Conservation (phyloP, 2,797 vertebrate species). For the Diplodus sargus region DNA sequence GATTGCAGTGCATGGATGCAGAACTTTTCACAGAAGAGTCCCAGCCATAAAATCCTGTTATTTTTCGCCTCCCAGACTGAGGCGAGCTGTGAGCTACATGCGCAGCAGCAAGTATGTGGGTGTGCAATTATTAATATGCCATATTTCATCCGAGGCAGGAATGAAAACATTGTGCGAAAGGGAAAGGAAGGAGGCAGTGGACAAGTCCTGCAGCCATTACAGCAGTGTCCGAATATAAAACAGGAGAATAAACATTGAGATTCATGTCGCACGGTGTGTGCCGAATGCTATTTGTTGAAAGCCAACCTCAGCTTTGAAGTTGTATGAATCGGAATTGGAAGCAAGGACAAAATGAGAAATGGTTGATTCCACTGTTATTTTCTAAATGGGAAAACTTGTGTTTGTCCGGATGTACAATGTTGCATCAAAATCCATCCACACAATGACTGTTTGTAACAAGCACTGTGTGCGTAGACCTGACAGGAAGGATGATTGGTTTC, state of each 20-base stretch:
- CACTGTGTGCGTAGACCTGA: neutral
- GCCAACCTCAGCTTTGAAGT: constrained; percentile 33
- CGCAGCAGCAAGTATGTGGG: constrained; percentile 44
- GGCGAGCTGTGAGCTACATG: constrained; percentile 29
- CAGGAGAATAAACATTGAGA: constrained; percentile 35
- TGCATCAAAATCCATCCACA: constrained; percentile 1
- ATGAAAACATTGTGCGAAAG: constrained; percentile 47
- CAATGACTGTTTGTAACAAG: neutral
- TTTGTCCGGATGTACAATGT: neutral
- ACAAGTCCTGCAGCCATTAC: constrained; percentile 32
- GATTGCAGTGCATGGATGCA: constrained; percentile 28
- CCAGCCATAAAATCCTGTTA: constrained; percentile 44
- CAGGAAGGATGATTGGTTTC: constrained; percentile 16
- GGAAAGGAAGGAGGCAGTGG: constrained; percentile 16
- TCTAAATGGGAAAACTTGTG: neutral
- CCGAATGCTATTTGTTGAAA: constrained; percentile 9
- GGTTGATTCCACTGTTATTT: neutral
- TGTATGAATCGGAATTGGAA: constrained; percentile 19
- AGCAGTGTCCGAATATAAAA: constrained; percentile 46
- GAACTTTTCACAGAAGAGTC: constrained; percentile 43
- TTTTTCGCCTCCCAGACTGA: constrained; percentile 34
- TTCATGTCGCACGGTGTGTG: constrained; percentile 28
- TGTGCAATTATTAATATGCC: constrained; percentile 55
- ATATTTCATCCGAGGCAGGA: constrained; percentile 53
- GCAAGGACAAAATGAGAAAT: constrained; percentile 17